phyloP scores from a whole-genome alignment of 2,113 vertebrate genomes.

The Pantherophis guttatus region DNA sequence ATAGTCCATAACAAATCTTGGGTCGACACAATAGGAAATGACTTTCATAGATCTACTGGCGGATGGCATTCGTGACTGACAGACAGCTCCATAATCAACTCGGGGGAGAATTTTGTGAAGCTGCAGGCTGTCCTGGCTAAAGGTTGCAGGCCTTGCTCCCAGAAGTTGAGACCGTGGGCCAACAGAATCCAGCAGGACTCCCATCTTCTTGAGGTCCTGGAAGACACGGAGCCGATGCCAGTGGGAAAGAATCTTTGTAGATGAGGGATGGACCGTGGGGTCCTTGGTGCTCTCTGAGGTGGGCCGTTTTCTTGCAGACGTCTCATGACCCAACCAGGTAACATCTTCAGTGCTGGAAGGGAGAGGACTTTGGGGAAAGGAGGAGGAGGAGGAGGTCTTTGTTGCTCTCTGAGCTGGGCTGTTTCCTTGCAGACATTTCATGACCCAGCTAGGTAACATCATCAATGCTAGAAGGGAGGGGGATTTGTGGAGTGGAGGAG shows the following conservation, averaged over 20 bases:
- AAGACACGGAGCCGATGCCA: neutral
- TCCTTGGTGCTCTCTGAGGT: neutral
- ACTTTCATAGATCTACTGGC: constrained; percentile 51
- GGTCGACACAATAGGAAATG: constrained; percentile 55
- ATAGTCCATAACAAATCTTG: constrained; percentile 44
- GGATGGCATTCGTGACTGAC: constrained; percentile 44
- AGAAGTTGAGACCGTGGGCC: accelerated
- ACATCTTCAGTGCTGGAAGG: neutral
- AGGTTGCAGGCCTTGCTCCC: constrained; percentile 26
- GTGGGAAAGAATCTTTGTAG: neutral
- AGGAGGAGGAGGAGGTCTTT: too few relatives aligned
- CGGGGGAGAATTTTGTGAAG: constrained; percentile 51
- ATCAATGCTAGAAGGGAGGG: too few relatives aligned
- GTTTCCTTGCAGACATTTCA: neutral
- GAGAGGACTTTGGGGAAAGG: too few relatives aligned
- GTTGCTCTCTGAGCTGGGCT: neutral
- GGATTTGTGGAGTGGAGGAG: too few relatives aligned
- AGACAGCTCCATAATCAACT: constrained; percentile 58
- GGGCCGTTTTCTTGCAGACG: neutral
- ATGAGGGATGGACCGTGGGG: neutral
- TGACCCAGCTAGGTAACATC: too few relatives aligned
- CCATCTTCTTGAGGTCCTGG: neutral
- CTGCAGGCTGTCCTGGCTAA: constrained; percentile 43
- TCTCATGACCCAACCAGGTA: neutral
- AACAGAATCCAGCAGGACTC: accelerated